Conservation (phyloP, 2,888 invertebrate species). For the Cheilosia impressa region DNA sequence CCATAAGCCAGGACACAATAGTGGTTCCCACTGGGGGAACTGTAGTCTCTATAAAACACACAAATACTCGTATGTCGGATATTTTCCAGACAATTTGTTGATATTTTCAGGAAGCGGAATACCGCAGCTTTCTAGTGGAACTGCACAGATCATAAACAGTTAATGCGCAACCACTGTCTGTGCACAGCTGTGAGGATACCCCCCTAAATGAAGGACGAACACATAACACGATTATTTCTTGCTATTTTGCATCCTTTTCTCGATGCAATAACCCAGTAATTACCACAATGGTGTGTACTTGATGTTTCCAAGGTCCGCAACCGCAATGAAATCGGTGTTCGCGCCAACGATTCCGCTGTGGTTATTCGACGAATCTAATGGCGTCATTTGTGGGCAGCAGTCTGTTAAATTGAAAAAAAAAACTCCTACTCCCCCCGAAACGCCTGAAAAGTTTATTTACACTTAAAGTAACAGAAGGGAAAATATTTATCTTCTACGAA, state of each 20-base stretch:
- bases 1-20: no score
- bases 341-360: constrained; percentile 21
- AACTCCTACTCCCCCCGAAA: not conserved
- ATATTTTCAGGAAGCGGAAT: no score
- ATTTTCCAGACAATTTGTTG: no score
- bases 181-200: no score
- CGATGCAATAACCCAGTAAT: not conserved
- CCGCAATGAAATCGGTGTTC: constrained; percentile 34
- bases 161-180: no score
- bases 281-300: constrained; percentile 17
- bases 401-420: not conserved
- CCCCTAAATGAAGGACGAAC: not conserved
- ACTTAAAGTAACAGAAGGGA: no score
- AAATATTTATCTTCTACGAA: not conserved
- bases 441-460: no score
- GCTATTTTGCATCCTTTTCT: not conserved
- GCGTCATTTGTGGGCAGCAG: not conserved
- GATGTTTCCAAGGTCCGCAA: constrained; percentile 13
- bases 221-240: not conserved
- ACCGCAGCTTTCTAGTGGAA: no score
- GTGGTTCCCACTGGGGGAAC: no score
- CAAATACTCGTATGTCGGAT: no score
- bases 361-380: not conserved
- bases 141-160: no score
- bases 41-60: no score